Percentiles rank a stretch among this genome's conserved stretches.
Evolutionary conservation across 2,888 invertebrate species (phyloP).

Genomic region (Acanthoscelides obtectus): DNA sequence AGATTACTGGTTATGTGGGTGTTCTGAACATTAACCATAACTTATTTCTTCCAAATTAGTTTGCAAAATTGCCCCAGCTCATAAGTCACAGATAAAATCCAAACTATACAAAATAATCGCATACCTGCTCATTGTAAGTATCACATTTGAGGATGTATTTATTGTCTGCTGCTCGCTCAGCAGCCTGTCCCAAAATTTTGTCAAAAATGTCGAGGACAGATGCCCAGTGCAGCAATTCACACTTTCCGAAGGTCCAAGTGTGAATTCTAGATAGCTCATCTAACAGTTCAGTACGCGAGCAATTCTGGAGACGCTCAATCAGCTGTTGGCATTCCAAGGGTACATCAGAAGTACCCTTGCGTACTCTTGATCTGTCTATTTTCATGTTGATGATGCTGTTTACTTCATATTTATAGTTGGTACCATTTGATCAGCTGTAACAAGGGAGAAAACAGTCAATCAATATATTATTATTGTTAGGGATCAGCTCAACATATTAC

Average conservation of each 20-base stretch:
- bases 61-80: too few species aligned
- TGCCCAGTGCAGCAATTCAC: slow-evolving; percentile 83
- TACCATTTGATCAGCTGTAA: slow-evolving; percentile 11
- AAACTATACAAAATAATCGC: slow-evolving; percentile 4
- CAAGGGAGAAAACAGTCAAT: slow-evolving; percentile 7
- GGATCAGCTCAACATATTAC: neutral
- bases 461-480: slow-evolving; percentile 1
- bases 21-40: too few species aligned
- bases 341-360: slow-evolving; percentile 80
- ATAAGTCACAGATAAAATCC: neutral
- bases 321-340: slow-evolving; percentile 72
- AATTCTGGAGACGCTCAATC: slow-evolving; percentile 66
- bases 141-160: slow-evolving; percentile 73
- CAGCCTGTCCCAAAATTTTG: slow-evolving; percentile 70
- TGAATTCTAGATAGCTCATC: slow-evolving; percentile 68
- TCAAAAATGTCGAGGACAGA: slow-evolving; percentile 75
- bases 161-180: slow-evolving; percentile 55
- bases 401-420: slow-evolving; percentile 14
- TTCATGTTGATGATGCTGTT: slow-evolving; percentile 55
- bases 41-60: too few species aligned
- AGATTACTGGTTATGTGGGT: too few species aligned
- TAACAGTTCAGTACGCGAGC: slow-evolving; percentile 61
- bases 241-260: slow-evolving; percentile 82
- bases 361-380: slow-evolving; percentile 74
- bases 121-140: slow-evolving; percentile 42